Conservation (phyloP, 2,888 invertebrate species). For the Thera britannica region DNA sequence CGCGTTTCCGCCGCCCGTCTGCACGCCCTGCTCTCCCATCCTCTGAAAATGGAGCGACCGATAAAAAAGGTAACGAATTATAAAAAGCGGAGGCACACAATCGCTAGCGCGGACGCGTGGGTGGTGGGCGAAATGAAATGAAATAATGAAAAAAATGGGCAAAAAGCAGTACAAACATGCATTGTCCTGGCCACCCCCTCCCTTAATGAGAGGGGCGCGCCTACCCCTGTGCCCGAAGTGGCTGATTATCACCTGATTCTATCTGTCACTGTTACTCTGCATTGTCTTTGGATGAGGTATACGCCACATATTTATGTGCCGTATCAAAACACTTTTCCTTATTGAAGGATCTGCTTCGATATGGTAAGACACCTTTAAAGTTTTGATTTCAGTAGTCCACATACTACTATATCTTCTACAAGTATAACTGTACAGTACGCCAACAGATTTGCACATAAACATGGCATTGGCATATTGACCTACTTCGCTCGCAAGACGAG, state of each 20-base stretch:
- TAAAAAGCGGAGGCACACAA: constrained; percentile 83
- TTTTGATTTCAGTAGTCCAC: background rate
- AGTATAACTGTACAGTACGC: background rate
- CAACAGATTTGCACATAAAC: background rate
- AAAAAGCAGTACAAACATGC: constrained; percentile 85
- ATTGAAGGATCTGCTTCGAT: too few relatives aligned
- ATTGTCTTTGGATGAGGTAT: constrained; percentile 3
- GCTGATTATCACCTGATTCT: constrained; percentile 82
- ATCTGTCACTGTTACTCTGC: constrained; percentile 55
- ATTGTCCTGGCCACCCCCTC: constrained; percentile 77
- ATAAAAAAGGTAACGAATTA: constrained; percentile 85
- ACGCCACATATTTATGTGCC: too few relatives aligned
- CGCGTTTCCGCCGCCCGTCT: constrained; percentile 58
- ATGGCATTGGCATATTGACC: constrained; percentile 22
- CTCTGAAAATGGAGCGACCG: constrained; percentile 84
- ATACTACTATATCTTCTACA: background rate
- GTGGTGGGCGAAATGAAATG: constrained; percentile 84
- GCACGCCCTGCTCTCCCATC: constrained; percentile 65
- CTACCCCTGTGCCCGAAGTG: constrained; percentile 71
- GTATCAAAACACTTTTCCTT: too few relatives aligned
- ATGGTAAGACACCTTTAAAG: background rate
- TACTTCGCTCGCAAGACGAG: constrained; percentile 16
- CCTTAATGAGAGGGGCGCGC: constrained; percentile 74
- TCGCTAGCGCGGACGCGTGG: constrained; percentile 83
- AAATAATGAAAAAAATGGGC: constrained; percentile 85